phyloP scores from a whole-genome alignment of 2,113 vertebrate genomes.

The Chrysemys picta region DNA sequence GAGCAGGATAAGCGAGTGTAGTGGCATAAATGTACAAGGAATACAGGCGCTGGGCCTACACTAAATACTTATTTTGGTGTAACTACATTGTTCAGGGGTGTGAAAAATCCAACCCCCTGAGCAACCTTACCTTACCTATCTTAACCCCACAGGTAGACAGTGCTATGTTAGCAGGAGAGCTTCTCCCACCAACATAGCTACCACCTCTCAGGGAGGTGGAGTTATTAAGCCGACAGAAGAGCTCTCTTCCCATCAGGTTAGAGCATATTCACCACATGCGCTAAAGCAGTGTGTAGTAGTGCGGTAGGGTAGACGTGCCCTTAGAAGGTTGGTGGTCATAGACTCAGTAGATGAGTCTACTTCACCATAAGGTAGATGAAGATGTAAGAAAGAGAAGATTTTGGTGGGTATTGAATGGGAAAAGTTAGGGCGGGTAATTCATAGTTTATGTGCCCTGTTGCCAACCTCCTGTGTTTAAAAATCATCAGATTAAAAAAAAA shows the following conservation, averaged over 20 bases:
- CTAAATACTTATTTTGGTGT: neutral
- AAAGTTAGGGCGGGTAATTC: neutral
- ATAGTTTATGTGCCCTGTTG: neutral
- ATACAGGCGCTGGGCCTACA: neutral
- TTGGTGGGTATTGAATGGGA: neutral
- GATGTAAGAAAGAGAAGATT: neutral
- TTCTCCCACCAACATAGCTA: neutral
- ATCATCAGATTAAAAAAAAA: neutral
- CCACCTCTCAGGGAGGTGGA: neutral
- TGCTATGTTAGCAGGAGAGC: neutral
- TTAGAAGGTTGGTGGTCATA: neutral
- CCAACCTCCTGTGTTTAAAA: neutral
- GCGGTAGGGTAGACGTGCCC: neutral
- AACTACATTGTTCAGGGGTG: neutral
- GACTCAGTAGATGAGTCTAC: neutral
- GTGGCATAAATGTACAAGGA: neutral
- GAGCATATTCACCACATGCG: neutral
- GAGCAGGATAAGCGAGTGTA: neutral
- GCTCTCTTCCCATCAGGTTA: neutral
- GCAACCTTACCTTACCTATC: neutral
- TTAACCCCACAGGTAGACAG: neutral
- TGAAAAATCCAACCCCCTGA: neutral
- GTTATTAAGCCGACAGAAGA: neutral
- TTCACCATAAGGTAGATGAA: neutral
- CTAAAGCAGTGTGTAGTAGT: neutral